Base-by-base conservation (phyloP, 2,113 vertebrate genomes). In the Choloepus hoffmanni region DNA sequence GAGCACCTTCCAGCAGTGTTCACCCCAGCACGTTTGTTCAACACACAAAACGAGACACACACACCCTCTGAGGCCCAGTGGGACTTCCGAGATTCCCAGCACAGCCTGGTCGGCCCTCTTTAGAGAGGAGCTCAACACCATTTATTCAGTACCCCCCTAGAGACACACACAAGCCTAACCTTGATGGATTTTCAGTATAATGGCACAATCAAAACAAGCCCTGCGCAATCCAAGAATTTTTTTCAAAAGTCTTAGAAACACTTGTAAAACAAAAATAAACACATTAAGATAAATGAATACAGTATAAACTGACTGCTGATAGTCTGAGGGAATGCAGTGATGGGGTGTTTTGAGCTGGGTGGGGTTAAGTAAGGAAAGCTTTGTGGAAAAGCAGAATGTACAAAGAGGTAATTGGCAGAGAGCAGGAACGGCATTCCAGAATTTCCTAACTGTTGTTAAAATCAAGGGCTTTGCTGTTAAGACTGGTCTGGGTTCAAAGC, bases 231-330 rank as follows among this genome's bases (percentile, higher is more conserved):
- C 55, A 68, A 95, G 53, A 63, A 67, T 70, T 48, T 77, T 45
- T 68, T 88, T 81, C 62, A 89, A 58, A 62, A 67, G 28, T 53
- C 79, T 92, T 63, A 53, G 58, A 89, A 65, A 74, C 63, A 86
- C 87, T 92, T 94, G 86, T 36, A 60, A 92, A 89, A 70, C 73
- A 72, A 90, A 95, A 43, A 81, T 50, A 89, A 94, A 87, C 74
- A 73, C 28, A 78, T 53, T 67, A 82, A 58, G 60, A 67, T 72
- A 90, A 65, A 92, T 65, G n/a, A 53, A 60, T 48, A 43, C 2
- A 7, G 14, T 67, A 18, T 58, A 94, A 85, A 72, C 30, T 24
- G 43, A 83, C 82, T 15, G 55, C n/a, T 55, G 81, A 13, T 58
- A 77, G 50, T 28, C 70, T 50, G 14, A 53, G 58, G 19, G 28